Evolutionary conservation across 2,113 vertebrate genomes (phyloP), one percentile per base, ranked within the genome.

Genomic region (Acanthisitta chloris): DNA sequence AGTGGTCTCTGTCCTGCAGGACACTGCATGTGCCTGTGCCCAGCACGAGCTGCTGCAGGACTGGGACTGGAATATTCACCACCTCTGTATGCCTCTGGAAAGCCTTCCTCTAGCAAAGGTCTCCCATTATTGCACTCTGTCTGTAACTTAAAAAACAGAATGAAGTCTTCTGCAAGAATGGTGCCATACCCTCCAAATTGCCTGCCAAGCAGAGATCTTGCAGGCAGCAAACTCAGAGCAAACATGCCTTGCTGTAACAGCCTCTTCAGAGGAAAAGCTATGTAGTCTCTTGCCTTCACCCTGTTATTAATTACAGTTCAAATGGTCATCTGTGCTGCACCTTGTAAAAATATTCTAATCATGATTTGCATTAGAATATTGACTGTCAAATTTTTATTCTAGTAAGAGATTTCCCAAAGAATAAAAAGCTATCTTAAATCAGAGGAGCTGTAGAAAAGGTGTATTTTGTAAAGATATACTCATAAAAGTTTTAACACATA

Each of bases 41-140:
- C 51, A 43, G 55, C 55, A 36, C 6, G 1, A 31, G 64, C 29
- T 76, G 71, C 76, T 90, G 80, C 5, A 3, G 81, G 78, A 40
- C 36, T 46, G 57, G 48, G 43, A 85, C 45, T 3, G 4, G 19
- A 81, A 38, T 42, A 29, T 57, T 55, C 76, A 26, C 38, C 52
- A 42, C 34, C 58, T 70, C 62, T 86, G 28, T 87, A 76, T 93
- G 86, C 88, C 86, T 94, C 86, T 94, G 84, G 79, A 96, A 96
- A 92, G 49, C 38, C 43, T 88, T 86, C 69, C 81, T 95, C 61
- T 91, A 73, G 90, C 72, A 95, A 92, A 88, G 23, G 38, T 81
- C 82, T 79, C 65, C 58, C 38, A 34, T 69, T 79, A 25, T 89
- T 92, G 59, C 71, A 73, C 43, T 66, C 73, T 43, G 24, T 17